Conservation (phyloP, 2,888 invertebrate species). For the Eupithecia pulchellata region DNA sequence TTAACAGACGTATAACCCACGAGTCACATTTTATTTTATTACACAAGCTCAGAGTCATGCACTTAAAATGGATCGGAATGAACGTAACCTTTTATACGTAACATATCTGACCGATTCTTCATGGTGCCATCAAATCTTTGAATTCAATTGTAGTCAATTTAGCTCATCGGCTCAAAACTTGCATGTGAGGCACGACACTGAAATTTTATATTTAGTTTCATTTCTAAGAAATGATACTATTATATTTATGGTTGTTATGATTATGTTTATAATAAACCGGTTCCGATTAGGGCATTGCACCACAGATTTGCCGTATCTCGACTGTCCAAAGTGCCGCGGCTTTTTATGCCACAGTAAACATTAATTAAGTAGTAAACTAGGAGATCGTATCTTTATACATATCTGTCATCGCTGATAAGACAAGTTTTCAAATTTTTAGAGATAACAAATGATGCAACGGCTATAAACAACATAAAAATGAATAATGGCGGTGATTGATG, state of each 20-base stretch:
- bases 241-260: constrained; percentile 78
- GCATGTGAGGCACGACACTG: constrained; percentile 74
- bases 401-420: constrained; percentile 58
- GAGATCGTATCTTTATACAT: constrained; percentile 59
- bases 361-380: constrained; percentile 68
- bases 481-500: constrained; percentile 36
- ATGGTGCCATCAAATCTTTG: constrained; percentile 72
- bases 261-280: constrained; percentile 73
- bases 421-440: constrained; percentile 41
- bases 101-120: constrained; percentile 77
- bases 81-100: constrained; percentile 60
- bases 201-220: constrained; percentile 80
- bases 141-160: constrained; percentile 78
- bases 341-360: constrained; percentile 57
- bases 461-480: constrained; percentile 32
- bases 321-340: constrained; percentile 51
- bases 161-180: constrained; percentile 74
- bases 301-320: constrained; percentile 59
- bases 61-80: constrained; percentile 53
- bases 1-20: constrained; percentile 41
- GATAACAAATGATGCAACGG: constrained; percentile 30
- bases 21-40: constrained; percentile 44
- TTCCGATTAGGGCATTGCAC: constrained; percentile 58
- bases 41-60: constrained; percentile 46
- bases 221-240: constrained; percentile 80